These are phyloP conservation scores for Laspeyria flexula DNA, from an alignment of 2,888 invertebrate species.

Conservation along the genomic window DNA sequence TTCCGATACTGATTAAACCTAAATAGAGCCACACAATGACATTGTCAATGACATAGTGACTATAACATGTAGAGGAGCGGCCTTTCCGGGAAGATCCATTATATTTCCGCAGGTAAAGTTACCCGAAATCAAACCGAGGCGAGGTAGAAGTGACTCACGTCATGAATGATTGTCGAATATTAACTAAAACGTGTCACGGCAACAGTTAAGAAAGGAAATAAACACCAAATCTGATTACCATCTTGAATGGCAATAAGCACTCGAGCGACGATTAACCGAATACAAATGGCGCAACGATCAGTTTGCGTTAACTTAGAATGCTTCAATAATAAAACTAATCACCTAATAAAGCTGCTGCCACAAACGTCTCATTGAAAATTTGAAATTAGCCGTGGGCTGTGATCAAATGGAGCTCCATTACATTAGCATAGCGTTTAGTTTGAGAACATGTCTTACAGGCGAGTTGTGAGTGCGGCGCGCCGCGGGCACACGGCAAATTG, in stretches of 20 bases:
- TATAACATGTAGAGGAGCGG: conserved; percentile 33
- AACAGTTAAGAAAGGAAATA: conserved; percentile 31
- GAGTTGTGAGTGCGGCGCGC: conserved; percentile 58
- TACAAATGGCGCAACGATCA: conserved; percentile 30
- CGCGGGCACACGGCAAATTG: conserved; percentile 76
- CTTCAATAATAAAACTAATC: conserved; percentile 57
- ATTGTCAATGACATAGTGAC: conserved; percentile 40
- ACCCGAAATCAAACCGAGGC: conserved; percentile 18
- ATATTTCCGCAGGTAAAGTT: conserved; percentile 31
- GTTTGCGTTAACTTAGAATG: conserved; percentile 30
- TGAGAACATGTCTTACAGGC: conserved; percentile 69
- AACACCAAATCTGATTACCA: conserved; percentile 34
- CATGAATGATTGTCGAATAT: conserved; percentile 19
- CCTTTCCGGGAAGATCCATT: conserved; percentile 55
- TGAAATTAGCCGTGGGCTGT: conserved; percentile 78
- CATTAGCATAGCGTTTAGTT: conserved; percentile 84
- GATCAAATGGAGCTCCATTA: conserved; percentile 82
- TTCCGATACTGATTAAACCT: not conserved
- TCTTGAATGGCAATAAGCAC: conserved; percentile 23
- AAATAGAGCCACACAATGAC: conserved; percentile 37
- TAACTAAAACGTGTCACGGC: conserved; percentile 16
- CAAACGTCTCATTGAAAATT: conserved; percentile 80
- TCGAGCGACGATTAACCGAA: conserved; percentile 16
- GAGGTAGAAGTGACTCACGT: conserved; percentile 28
- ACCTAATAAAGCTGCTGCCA: conserved; percentile 71